Evolutionary conservation across 2,113 vertebrate species (phyloP).

Genomic region (Stomatorhinus ivindoensis): DNA sequence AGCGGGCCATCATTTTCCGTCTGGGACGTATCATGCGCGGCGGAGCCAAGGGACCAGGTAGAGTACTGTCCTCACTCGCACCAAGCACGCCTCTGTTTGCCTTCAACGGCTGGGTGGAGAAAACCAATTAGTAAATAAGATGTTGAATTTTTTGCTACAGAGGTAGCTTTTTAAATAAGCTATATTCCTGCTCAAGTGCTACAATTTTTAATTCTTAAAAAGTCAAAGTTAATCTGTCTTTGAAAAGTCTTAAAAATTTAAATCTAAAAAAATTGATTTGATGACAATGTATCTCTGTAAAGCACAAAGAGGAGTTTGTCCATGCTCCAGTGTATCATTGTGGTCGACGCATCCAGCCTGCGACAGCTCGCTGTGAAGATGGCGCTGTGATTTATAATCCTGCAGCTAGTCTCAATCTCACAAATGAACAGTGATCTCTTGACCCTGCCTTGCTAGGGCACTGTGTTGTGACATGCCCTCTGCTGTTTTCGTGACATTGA

Average conservation of each 20-base stretch:
- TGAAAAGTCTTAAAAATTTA: neutral
- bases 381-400: neutral
- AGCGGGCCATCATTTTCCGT: conserved; percentile 88
- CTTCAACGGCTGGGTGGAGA: neutral
- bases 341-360: neutral
- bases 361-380: neutral
- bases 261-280: neutral
- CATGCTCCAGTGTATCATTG: neutral
- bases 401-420: neutral
- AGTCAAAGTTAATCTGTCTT: no score
- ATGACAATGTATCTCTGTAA: neutral
- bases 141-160: neutral
- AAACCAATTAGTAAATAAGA: neutral
- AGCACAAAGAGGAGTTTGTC: neutral
- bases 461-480: neutral
- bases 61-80: neutral
- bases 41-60: conserved; percentile 90
- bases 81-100: neutral
- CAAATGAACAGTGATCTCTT: neutral
- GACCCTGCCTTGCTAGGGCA: neutral
- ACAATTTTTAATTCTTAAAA: neutral
- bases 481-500: neutral
- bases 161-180: neutral
- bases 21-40: conserved; percentile 83
- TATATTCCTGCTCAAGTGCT: neutral